phyloP scores from a whole-genome alignment of 2,113 vertebrate species.

The Lophius piscatorius region DNA sequence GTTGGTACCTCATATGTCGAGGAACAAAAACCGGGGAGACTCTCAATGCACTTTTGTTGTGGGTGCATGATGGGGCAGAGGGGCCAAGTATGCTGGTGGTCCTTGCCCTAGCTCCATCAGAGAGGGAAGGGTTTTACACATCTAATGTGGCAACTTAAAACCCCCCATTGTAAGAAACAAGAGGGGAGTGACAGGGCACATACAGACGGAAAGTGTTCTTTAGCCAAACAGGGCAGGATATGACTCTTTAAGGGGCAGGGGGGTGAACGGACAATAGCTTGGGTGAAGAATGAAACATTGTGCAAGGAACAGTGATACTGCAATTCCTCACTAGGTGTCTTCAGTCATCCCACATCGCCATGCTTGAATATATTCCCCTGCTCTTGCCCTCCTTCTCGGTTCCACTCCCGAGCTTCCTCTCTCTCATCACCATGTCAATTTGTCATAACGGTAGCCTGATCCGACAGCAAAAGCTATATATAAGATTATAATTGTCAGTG shows the following conservation, averaged over 20 bases:
- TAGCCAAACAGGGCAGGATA: constrained; percentile 84
- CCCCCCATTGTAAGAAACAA: constrained; percentile 79
- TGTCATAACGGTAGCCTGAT: constrained; percentile 50
- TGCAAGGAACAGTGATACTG: constrained; percentile 68
- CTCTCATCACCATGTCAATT: constrained; percentile 58
- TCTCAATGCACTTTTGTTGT: constrained; percentile 85
- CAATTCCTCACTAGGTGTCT: constrained; percentile 62
- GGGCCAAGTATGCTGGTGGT: constrained; percentile 85
- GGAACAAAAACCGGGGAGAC: constrained; percentile 76
- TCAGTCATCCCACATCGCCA: constrained; percentile 37
- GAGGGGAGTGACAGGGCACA: constrained; percentile 78
- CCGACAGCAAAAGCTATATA: constrained; percentile 50
- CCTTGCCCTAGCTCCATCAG: constrained; percentile 73
- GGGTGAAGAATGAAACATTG: constrained; percentile 73
- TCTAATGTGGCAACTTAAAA: constrained; percentile 80
- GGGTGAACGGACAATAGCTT: constrained; percentile 80
- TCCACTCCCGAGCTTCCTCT: constrained; percentile 24
- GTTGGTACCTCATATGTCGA: constrained; percentile 73
- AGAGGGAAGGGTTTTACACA: constrained; percentile 74
- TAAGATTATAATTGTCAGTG: constrained; percentile 72
- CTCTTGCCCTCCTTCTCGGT: constrained; percentile 23
- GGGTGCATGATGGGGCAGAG: constrained; percentile 74
- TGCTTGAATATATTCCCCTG: constrained; percentile 25
- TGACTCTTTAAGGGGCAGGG: constrained; percentile 82
- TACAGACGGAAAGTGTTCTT: constrained; percentile 82